A percentile compares a stretch with the other conserved stretches of the same genome.
phyloP scores from a whole-genome alignment of 2,113 vertebrate species.

The Phalacrocorax carbo region DNA sequence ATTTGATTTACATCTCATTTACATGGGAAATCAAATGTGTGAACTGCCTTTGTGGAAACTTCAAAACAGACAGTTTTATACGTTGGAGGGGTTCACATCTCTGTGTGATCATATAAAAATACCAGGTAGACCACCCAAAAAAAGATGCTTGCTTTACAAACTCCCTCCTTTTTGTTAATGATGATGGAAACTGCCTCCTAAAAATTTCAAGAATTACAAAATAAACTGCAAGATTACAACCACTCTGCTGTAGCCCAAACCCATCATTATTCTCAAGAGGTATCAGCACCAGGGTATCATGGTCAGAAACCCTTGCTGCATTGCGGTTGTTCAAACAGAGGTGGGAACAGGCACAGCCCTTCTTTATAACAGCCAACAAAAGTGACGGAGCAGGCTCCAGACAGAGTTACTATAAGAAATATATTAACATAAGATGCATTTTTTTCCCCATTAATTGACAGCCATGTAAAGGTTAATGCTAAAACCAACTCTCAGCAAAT shows the following conservation, averaged over 20 bases:
- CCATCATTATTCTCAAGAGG: background rate
- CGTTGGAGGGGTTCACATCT: background rate
- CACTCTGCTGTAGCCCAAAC: background rate
- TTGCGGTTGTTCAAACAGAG: background rate
- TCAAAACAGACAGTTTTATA: background rate
- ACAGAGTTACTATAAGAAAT: background rate
- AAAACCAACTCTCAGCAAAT: constrained; percentile 7
- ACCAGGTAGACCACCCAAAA: background rate
- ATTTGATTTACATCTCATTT: constrained; percentile 15
- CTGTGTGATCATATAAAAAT: background rate
- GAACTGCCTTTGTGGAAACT: background rate
- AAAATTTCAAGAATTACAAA: background rate
- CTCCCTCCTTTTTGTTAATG: background rate
- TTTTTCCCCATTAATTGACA: background rate
- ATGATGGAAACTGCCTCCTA: background rate
- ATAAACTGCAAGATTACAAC: background rate
- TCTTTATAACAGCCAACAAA: background rate
- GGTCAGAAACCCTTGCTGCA: background rate
- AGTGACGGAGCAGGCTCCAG: background rate
- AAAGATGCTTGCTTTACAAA: background rate
- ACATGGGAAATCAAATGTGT: background rate
- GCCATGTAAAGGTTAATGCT: constrained; percentile 10
- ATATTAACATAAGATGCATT: background rate
- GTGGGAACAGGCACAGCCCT: background rate
- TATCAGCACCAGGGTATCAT: background rate